A percentile compares a stretch with the other conserved stretches of the same genome.
Conservation (phyloP, 2,888 invertebrate genomes). For the Balanococcus diminutus region DNA sequence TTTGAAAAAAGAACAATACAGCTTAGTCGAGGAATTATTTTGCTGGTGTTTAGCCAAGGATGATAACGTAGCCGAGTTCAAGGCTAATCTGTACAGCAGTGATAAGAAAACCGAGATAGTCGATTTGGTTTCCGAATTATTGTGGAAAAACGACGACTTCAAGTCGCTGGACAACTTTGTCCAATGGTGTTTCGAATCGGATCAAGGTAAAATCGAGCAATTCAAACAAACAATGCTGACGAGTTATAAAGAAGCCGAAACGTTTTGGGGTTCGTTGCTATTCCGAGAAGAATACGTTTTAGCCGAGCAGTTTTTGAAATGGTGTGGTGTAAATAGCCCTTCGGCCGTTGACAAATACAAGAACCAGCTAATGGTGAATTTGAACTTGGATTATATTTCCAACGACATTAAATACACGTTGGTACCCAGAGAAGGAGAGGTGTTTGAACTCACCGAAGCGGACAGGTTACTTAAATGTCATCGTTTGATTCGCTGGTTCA, state of each 20-base stretch:
- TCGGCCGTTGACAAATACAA: neutral
- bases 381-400: neutral
- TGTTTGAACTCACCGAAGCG: neutral
- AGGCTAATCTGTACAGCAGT: neutral
- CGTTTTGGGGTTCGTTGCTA: neutral
- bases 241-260: neutral
- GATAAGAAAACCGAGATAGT: neutral
- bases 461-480: neutral
- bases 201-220: neutral
- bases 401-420: neutral
- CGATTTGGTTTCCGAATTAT: neutral
- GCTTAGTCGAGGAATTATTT: neutral
- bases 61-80: neutral
- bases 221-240: neutral
- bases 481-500: slow-evolving; percentile 8
- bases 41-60: slow-evolving; percentile 1
- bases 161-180: neutral
- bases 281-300: neutral
- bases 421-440: neutral
- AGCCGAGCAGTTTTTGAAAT: neutral
- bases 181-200: neutral
- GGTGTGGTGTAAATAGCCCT: neutral
- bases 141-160: slow-evolving; percentile 31
- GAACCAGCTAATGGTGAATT: neutral
- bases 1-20: neutral